phyloP scores from a whole-genome alignment of 30 jellyfish, hydroid and myxozoan genomes.

The Aurelia aurita complex sp. Pacific region DNA sequence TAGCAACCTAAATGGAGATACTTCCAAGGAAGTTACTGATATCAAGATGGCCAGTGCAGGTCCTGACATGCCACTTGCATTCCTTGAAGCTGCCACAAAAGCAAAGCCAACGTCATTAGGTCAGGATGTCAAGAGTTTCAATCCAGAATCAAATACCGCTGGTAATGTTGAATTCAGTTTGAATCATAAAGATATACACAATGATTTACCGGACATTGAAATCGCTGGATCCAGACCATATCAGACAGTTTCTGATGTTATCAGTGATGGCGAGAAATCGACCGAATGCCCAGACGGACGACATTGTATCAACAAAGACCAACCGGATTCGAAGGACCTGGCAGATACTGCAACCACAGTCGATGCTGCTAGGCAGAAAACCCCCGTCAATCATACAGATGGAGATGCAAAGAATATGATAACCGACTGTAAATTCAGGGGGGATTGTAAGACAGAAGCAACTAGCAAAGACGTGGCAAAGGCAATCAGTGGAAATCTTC shows the following conservation, averaged over 20 bases:
- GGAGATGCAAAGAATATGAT: conserved; percentile 67
- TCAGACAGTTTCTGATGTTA: conserved; percentile 82
- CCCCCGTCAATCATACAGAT: conserved; percentile 53
- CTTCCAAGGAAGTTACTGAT: conserved; percentile 48
- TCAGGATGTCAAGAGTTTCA: conserved; percentile 61
- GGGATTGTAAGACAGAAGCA: conserved; percentile 96
- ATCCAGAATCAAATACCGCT: conserved; percentile 40
- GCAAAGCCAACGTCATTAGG: conserved; percentile 57
- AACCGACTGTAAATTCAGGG: conserved; percentile 69
- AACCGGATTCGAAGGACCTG: conserved; percentile 26
- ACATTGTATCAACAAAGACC: conserved; percentile 81
- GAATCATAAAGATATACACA: conserved; percentile 64
- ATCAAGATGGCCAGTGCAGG: conserved; percentile 16
- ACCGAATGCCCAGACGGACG: conserved; percentile 86
- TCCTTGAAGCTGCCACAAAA: conserved; percentile 46
- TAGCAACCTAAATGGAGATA: conserved; percentile 33
- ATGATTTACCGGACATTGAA: conserved; percentile 72
- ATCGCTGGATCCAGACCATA: conserved; percentile 92
- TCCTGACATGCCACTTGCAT: conserved; percentile 45
- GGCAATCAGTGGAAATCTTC: conserved; percentile 55
- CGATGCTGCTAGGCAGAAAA: conserved; percentile 25
- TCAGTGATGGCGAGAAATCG: conserved; percentile 73
- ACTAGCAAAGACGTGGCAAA: conserved; percentile 89
- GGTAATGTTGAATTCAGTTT: conserved; percentile 68
- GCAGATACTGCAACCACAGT: conserved; percentile 34